phyloP scores from a whole-genome alignment of 2,888 invertebrate species.

The Cremastinae sp. region DNA sequence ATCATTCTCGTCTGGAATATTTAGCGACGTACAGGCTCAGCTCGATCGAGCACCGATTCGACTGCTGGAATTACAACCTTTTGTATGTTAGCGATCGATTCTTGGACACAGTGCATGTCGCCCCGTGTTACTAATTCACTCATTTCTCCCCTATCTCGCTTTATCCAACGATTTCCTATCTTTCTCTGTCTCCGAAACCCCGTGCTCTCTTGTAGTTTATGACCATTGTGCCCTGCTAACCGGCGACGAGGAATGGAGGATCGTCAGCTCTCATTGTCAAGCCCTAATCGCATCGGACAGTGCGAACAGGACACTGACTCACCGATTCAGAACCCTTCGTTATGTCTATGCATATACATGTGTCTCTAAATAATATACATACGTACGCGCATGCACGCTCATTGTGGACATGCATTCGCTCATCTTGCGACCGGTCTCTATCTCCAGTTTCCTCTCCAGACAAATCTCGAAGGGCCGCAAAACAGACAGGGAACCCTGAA shows the following conservation, averaged over 20 bases:
- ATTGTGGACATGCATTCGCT: slow-evolving; percentile 28
- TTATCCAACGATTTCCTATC: slow-evolving; percentile 33
- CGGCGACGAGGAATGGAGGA: slow-evolving; percentile 70
- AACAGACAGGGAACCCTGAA: no score
- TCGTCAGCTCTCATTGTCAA: slow-evolving; percentile 76
- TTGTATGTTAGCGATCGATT: slow-evolving; percentile 4
- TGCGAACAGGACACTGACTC: slow-evolving; percentile 66
- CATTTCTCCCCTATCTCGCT: slow-evolving; percentile 18
- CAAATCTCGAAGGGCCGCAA: no score
- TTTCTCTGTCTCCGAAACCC: slow-evolving; percentile 31
- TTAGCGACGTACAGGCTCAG: not conserved
- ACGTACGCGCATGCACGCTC: slow-evolving; percentile 15
- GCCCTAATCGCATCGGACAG: slow-evolving; percentile 74
- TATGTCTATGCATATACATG: slow-evolving; percentile 21
- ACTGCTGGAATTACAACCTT: slow-evolving; percentile 1
- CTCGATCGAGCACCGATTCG: not conserved
- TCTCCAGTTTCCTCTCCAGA: no score
- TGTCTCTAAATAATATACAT: slow-evolving; percentile 4
- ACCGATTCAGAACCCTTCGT: slow-evolving; percentile 60
- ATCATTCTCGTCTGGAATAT: not conserved
- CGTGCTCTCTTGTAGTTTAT: slow-evolving; percentile 45
- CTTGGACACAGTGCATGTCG: slow-evolving; percentile 38
- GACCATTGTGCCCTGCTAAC: slow-evolving; percentile 69
- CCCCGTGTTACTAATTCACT: slow-evolving; percentile 38
- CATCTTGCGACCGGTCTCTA: slow-evolving; percentile 1